A percentile compares a stretch with the other conserved stretches of the same genome.
Conservation (phyloP, 1,140 invertebrate genomes). For the Campoletis sonorensis region DNA sequence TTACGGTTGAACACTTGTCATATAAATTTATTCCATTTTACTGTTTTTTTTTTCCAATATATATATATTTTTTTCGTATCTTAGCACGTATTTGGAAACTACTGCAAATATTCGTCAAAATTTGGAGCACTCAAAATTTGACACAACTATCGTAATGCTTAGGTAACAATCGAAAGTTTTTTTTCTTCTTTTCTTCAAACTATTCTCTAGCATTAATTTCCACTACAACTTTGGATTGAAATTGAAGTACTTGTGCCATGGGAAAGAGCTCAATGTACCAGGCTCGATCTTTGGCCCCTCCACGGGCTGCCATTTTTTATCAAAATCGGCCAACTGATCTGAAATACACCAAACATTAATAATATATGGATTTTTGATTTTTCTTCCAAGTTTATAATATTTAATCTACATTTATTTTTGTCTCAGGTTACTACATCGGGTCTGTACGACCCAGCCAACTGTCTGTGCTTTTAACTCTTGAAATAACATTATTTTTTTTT, state of each 20-base stretch:
- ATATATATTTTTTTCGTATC: neutral
- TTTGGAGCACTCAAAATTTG: neutral
- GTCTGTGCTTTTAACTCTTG: neutral
- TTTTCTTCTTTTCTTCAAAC: neutral
- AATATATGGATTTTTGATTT: neutral
- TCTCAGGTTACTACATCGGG: too few relatives aligned
- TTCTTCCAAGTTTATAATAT: slow-evolving; percentile 1
- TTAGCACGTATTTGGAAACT: neutral
- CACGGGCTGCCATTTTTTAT: slow-evolving; percentile 54
- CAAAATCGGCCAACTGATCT: slow-evolving; percentile 64
- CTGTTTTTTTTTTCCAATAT: neutral
- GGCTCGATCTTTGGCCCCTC: slow-evolving; percentile 50
- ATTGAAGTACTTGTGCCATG: slow-evolving; percentile 69
- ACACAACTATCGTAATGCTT: slow-evolving; percentile 25
- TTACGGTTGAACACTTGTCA: slow-evolving; percentile 54
- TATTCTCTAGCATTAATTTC: slow-evolving; percentile 38
- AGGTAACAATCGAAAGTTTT: neutral
- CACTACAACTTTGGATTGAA: slow-evolving; percentile 67
- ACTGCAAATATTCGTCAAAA: neutral
- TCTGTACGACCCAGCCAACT: too few relatives aligned
- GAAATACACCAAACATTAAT: slow-evolving; percentile 50
- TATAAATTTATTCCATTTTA: slow-evolving; percentile 7
- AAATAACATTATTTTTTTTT: too few relatives aligned
- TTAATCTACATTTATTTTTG: neutral
- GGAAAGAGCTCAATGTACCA: slow-evolving; percentile 58